phyloP scores from a whole-genome alignment of 2,113 vertebrate genomes.

The Zingel zingel region DNA sequence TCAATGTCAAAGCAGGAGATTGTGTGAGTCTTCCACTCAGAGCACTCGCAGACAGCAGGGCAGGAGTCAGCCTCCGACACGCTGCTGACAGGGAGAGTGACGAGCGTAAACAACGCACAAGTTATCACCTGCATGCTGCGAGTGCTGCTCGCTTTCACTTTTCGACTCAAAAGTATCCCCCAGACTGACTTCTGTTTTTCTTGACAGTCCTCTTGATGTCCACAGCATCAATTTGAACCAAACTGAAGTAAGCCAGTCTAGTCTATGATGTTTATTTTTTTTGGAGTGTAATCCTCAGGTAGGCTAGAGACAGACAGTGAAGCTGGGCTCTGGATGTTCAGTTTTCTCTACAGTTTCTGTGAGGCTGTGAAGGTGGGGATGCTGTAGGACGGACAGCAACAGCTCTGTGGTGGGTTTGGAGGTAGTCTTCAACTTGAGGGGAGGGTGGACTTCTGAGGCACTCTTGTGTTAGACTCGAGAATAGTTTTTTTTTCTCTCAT shows the following conservation, averaged over 20 bases:
- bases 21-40: constrained; percentile 86
- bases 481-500: constrained; percentile 10
- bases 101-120: constrained; percentile 68
- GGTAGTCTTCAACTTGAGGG: constrained; percentile 68
- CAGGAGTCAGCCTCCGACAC: constrained; percentile 72
- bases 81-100: constrained; percentile 37
- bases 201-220: constrained; percentile 16
- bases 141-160: constrained; percentile 5
- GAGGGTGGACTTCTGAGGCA: constrained; percentile 72
- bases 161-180: constrained; percentile 10
- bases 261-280: background rate
- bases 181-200: background rate
- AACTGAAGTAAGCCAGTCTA: background rate
- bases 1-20: constrained; percentile 90
- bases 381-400: constrained; percentile 61
- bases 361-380: constrained; percentile 60
- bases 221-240: background rate
- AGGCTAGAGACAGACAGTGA: background rate
- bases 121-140: constrained; percentile 74
- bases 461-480: constrained; percentile 66
- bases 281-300: constrained; percentile 37
- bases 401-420: constrained; percentile 61
- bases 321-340: background rate
- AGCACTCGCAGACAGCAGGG: constrained; percentile 88
- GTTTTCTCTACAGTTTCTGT: constrained; percentile 32